phyloP scores from a whole-genome alignment of 2,113 vertebrate species.

The Istiophorus platypterus region DNA sequence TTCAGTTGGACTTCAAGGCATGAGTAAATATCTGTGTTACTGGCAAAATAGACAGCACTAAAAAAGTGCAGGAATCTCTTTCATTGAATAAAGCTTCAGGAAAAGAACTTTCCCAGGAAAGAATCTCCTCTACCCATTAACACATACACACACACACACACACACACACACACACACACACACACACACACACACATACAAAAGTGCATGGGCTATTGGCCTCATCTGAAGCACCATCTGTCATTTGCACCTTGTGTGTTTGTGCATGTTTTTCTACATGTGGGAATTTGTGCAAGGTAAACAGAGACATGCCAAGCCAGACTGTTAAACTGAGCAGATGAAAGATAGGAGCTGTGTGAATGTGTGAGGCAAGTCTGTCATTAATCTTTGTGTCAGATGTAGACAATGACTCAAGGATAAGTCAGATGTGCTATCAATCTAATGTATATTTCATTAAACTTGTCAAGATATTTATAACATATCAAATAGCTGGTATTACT shows the following conservation, averaged over 20 bases:
- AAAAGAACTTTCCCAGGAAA: not conserved
- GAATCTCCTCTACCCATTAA: not conserved
- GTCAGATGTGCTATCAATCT: not conserved
- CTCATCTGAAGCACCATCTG: not conserved
- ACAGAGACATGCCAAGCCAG: not conserved
- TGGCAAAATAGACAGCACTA: not conserved
- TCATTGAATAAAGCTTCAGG: not conserved
- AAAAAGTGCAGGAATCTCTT: not conserved
- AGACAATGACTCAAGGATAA: not conserved
- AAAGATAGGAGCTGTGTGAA: not conserved
- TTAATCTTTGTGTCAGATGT: not conserved
- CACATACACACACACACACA: not conserved
- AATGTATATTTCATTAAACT: not conserved
- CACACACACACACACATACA: not conserved
- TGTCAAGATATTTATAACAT: not conserved
- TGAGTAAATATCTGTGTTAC: not conserved
- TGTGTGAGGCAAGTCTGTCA: not conserved
- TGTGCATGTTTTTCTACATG: constrained; percentile 14
- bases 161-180: not conserved
- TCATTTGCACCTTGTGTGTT: constrained; percentile 18
- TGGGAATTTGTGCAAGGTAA: not conserved
- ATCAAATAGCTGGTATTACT: not conserved
- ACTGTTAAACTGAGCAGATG: not conserved
- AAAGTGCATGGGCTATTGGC: not conserved
- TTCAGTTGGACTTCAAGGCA: not conserved